A percentile compares a stretch with the other conserved stretches of the same genome.
Conservation (phyloP, 2,113 vertebrate genomes). For the Chitala chitala region DNA sequence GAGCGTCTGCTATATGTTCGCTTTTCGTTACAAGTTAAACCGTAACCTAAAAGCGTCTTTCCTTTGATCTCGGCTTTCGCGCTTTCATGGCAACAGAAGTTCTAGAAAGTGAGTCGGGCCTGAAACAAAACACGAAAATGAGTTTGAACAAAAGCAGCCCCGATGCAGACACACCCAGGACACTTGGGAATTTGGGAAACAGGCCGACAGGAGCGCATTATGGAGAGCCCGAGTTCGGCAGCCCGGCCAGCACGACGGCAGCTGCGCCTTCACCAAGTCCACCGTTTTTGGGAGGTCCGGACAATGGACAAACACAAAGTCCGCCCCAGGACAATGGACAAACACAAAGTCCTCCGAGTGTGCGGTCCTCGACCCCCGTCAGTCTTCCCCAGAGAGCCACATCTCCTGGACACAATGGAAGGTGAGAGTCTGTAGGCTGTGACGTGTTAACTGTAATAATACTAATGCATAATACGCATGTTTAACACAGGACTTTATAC, state of each 20-base stretch:
- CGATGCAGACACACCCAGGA: conserved; percentile 25
- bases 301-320: neutral
- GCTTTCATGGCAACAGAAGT: conserved; percentile 17
- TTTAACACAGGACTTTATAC: neutral
- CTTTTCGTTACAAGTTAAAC: neutral
- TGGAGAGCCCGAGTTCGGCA: neutral
- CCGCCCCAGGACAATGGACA: neutral
- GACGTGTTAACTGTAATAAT: neutral
- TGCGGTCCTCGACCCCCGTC: conserved; percentile 13
- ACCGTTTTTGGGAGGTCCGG: too few relatives aligned
- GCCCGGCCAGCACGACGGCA: neutral
- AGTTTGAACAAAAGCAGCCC: conserved; percentile 7
- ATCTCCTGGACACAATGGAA: conserved; percentile 14
- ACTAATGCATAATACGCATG: neutral
- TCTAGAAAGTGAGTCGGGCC: conserved; percentile 5
- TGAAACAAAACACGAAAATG: neutral
- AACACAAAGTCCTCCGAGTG: neutral
- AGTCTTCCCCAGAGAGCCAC: neutral
- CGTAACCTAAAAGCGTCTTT: neutral
- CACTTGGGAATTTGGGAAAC: neutral
- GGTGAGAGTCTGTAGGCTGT: conserved; percentile 23
- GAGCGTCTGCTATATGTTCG: neutral
- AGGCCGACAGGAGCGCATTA: neutral
- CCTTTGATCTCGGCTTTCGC: too few relatives aligned
- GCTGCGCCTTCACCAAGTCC: too few relatives aligned